These are phyloP conservation scores for Prietella phreatophila DNA, from an alignment of 2,113 vertebrate genomes.

Conservation along the genomic window DNA sequence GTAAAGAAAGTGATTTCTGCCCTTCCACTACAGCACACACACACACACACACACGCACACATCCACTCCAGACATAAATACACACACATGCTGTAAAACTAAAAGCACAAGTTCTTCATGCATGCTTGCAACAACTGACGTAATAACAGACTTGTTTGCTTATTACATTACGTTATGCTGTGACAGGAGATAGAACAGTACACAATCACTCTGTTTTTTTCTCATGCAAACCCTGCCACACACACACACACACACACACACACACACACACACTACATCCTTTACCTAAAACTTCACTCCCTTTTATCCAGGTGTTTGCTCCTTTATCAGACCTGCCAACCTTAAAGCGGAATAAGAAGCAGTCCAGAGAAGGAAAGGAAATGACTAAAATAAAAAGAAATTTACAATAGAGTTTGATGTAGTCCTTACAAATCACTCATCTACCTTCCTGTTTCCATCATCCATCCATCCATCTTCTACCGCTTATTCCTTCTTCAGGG, in stretches of 20 bases:
- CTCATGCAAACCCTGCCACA: not conserved
- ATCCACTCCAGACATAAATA: not conserved
- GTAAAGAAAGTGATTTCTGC: constrained; percentile 61
- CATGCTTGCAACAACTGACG: not conserved
- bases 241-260: not conserved
- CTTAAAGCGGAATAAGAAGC: not conserved
- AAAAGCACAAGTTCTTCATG: not conserved
- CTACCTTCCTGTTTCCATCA: not conserved
- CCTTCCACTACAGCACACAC: constrained; percentile 49
- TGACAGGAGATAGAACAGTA: not conserved
- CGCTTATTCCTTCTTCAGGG: no score
- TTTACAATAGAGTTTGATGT: not conserved
- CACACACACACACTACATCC: not conserved
- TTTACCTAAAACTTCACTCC: not conserved
- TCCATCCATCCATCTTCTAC: no score
- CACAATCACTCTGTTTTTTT: not conserved
- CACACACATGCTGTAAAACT: not conserved
- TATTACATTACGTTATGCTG: not conserved
- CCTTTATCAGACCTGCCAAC: not conserved
- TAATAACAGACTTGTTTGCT: not conserved
- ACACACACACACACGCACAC: constrained; percentile 31
- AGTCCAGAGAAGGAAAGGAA: not conserved
- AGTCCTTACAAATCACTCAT: not conserved
- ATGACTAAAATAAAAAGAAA: not conserved
- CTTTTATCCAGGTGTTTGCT: not conserved